These are phyloP conservation scores for Gobiocypris rarus DNA, from an alignment of 2,113 vertebrate species.

Conservation along the genomic window DNA sequence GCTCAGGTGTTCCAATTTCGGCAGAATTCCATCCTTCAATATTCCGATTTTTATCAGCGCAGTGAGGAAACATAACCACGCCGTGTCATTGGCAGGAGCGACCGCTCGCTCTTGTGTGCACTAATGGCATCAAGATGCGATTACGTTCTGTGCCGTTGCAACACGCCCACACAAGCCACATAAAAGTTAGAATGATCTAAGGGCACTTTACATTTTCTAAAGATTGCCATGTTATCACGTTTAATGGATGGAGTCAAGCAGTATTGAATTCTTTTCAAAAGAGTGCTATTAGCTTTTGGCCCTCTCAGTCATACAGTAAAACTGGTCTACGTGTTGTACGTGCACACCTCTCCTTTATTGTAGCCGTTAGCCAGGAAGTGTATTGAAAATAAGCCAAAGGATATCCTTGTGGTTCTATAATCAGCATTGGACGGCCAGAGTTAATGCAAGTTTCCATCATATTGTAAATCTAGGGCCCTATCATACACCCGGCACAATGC, in stretches of 20 bases:
- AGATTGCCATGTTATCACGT: not conserved
- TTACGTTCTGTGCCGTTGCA: constrained; percentile 32
- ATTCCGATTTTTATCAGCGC: constrained; percentile 76
- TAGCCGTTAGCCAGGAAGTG: constrained; percentile 44
- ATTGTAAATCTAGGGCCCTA: not conserved
- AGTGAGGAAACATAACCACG: constrained; percentile 63
- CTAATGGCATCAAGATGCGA: constrained; percentile 62
- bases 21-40: constrained; percentile 65
- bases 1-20: constrained; percentile 72
- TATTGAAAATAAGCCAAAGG: constrained; percentile 47
- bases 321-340: constrained; percentile 20
- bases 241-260: not conserved
- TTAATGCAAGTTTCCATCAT: not conserved
- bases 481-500: no score
- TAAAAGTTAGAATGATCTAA: constrained; percentile 30
- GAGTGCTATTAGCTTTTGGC: not conserved
- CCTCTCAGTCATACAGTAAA: not conserved
- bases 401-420: constrained; percentile 43
- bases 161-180: not conserved
- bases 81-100: constrained; percentile 42
- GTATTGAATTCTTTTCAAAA: constrained; percentile 7
- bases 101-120: constrained; percentile 33
- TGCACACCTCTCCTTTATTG: constrained; percentile 34
- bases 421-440: constrained; percentile 11
- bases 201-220: not conserved